These are phyloP conservation scores for Valencia hispanica DNA, from an alignment of 2,797 vertebrate species.

Conservation along the genomic window DNA sequence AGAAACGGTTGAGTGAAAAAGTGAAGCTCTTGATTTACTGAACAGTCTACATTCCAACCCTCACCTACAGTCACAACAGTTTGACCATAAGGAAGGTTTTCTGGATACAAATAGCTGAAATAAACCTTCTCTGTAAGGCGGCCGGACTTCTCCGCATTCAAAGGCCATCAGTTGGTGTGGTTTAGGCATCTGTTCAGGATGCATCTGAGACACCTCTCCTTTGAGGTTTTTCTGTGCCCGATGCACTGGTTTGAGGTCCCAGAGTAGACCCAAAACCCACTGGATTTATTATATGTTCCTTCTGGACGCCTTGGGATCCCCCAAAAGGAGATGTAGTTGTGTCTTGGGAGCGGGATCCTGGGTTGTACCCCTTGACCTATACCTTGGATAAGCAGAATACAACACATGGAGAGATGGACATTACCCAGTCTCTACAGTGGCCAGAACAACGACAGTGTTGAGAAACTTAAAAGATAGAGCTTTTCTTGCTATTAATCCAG, in stretches of 20 bases:
- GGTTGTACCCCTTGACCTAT: neutral
- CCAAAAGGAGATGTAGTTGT: too few relatives aligned
- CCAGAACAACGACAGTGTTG: constrained; percentile 35
- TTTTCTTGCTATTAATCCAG: constrained; percentile 48
- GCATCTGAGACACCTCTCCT: neutral
- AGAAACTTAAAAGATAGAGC: constrained; percentile 50
- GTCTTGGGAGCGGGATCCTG: neutral
- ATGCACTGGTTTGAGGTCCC: neutral
- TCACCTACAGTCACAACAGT: too few relatives aligned
- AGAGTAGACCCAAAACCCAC: neutral
- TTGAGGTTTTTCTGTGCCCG: neutral
- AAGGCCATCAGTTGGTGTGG: neutral
- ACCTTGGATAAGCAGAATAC: neutral
- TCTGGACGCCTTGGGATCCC: too few relatives aligned
- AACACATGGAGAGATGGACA: too few relatives aligned
- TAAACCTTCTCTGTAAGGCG: neutral
- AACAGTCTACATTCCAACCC: too few relatives aligned
- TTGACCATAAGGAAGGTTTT: too few relatives aligned
- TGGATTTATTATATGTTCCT: neutral
- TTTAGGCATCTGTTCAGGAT: neutral
- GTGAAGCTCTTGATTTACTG: too few relatives aligned
- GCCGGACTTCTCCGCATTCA: neutral
- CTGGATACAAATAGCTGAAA: neutral
- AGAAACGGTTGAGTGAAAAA: too few relatives aligned
- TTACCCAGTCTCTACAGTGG: constrained; percentile 30